Evolutionary conservation across 2,797 vertebrate genomes (phyloP).

Genomic region (Lacerta agilis): DNA sequence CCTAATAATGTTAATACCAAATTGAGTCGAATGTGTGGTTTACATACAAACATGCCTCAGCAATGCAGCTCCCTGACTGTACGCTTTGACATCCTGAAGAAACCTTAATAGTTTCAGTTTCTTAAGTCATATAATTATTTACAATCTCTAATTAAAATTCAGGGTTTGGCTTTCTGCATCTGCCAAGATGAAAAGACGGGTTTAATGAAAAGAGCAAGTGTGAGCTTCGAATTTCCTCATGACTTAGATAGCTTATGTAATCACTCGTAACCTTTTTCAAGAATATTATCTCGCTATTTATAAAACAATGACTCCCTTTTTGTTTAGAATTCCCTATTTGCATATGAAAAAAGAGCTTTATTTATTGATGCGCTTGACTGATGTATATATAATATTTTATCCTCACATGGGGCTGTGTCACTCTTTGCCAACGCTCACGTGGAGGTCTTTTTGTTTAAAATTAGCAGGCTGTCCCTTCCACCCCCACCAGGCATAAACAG

Average conservation of each 20-base stretch:
- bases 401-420: constrained; percentile 1
- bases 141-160: constrained; percentile 84
- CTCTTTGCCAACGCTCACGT: constrained; percentile 61
- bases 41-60: no score
- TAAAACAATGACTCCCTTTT: constrained; percentile 84
- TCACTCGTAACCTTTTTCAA: constrained; percentile 83
- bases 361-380: constrained; percentile 81
- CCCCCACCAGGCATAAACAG: neutral
- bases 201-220: constrained; percentile 85
- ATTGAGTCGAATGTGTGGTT: neutral
- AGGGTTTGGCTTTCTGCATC: constrained; percentile 77
- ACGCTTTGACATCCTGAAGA: constrained; percentile 42
- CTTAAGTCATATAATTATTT: constrained; percentile 79
- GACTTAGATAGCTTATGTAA: constrained; percentile 84
- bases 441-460: constrained; percentile 43
- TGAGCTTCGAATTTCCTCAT: constrained; percentile 81
- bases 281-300: constrained; percentile 86
- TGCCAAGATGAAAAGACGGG: constrained; percentile 76
- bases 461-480: constrained; percentile 19
- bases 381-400: constrained; percentile 45
- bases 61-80: neutral
- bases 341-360: constrained; percentile 81
- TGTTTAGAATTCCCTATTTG: constrained; percentile 78
- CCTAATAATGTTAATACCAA: neutral
- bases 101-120: constrained; percentile 73